phyloP scores from a whole-genome alignment of 2,113 vertebrate genomes.

The Neogobius melanostomus region DNA sequence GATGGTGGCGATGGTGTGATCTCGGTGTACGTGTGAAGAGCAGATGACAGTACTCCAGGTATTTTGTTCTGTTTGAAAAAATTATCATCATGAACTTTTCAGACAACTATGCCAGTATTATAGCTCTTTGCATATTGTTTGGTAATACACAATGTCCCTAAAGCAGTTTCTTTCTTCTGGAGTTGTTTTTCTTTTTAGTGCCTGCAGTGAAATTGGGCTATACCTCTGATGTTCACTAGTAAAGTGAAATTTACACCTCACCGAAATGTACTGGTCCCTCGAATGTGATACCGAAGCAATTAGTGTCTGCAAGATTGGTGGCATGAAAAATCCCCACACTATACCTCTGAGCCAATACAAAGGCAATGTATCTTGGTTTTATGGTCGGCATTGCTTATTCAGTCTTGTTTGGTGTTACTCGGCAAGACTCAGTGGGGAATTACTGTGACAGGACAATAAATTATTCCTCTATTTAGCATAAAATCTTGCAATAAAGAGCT shows the following conservation, averaged over 20 bases:
- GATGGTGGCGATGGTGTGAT: constrained; percentile 23
- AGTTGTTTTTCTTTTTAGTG: constrained; percentile 61
- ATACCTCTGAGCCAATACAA: constrained; percentile 69
- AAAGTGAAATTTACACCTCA: constrained; percentile 67
- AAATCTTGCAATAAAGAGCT: constrained; percentile 65
- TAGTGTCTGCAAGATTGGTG: constrained; percentile 76
- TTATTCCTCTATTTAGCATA: constrained; percentile 69
- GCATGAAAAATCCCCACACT: constrained; percentile 72
- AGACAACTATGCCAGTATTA: constrained; percentile 12
- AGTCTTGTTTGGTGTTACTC: constrained; percentile 70
- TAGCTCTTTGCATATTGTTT: constrained; percentile 28
- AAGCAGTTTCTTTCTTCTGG: constrained; percentile 48
- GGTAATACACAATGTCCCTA: constrained; percentile 37
- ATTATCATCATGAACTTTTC: background rate
- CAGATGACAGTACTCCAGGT: constrained; percentile 30
- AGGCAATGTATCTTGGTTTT: constrained; percentile 74
- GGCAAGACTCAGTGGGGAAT: constrained; percentile 62
- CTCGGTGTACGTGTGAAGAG: constrained; percentile 33
- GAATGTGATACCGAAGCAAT: constrained; percentile 79
- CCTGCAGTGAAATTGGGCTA: constrained; percentile 59
- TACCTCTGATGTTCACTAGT: constrained; percentile 61
- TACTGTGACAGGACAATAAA: constrained; percentile 70
- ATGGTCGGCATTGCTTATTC: constrained; percentile 73
- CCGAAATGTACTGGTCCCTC: constrained; percentile 74
- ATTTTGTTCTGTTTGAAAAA: background rate